Evolutionary conservation across 2,888 invertebrate species (phyloP).

Genomic region (Deroplatys truncata): DNA sequence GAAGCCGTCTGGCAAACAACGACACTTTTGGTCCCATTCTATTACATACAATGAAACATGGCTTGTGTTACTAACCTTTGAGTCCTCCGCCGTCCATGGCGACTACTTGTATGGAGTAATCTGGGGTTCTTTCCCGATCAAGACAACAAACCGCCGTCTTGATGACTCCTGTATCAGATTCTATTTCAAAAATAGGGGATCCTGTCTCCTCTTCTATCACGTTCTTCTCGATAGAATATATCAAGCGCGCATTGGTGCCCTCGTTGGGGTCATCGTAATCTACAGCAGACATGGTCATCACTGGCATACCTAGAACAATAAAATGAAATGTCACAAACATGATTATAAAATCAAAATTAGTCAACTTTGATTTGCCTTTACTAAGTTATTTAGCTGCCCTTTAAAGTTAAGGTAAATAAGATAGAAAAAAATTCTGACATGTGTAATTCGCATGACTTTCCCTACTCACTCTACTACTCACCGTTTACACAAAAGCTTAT

Average conservation of each 20-base stretch:
- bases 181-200: slow-evolving; percentile 52
- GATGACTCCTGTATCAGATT: slow-evolving; percentile 51
- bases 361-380: not conserved
- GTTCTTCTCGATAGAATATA: slow-evolving; percentile 53
- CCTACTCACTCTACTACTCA: too few species aligned
- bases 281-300: slow-evolving; percentile 54
- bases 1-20: too few species aligned
- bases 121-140: slow-evolving; percentile 49
- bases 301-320: slow-evolving; percentile 43
- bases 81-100: slow-evolving; percentile 49
- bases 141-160: slow-evolving; percentile 49
- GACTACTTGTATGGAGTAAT: slow-evolving; percentile 50
- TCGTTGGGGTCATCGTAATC: slow-evolving; percentile 55
- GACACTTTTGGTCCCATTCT: too few species aligned
- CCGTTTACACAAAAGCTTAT: too few species aligned
- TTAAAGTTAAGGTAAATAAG: too few species aligned
- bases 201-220: slow-evolving; percentile 53
- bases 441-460: too few species aligned
- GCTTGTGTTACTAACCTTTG: slow-evolving; percentile 38
- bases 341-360: not conserved
- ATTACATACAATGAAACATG: too few species aligned
- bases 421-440: not conserved
- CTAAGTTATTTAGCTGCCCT: too few species aligned
- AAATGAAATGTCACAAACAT: not conserved
- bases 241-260: slow-evolving; percentile 54